Conservation (phyloP, 1,140 invertebrate genomes). For the Monomorium pharaonis region DNA sequence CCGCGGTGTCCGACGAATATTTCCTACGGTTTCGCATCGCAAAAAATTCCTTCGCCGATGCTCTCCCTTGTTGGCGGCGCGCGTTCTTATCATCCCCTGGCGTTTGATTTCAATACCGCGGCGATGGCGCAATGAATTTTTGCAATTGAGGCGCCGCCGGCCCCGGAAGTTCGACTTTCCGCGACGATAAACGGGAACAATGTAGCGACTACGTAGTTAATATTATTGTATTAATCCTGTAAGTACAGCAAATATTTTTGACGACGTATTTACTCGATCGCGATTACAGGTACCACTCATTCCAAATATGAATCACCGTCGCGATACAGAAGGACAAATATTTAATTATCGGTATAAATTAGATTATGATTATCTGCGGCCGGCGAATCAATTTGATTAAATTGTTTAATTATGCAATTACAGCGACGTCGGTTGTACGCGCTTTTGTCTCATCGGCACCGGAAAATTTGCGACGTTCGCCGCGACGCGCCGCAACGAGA, state of each 20-base stretch:
- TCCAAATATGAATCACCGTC: neutral
- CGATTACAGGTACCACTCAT: neutral
- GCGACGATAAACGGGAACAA: neutral
- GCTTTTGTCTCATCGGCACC: neutral
- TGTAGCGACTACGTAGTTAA: neutral
- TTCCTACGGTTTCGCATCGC: conserved; percentile 28
- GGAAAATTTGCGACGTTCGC: conserved; percentile 16
- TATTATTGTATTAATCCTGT: neutral
- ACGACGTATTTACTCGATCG: neutral
- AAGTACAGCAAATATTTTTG: neutral
- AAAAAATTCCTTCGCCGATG: conserved; percentile 42
- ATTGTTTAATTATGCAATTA: conserved; percentile 47
- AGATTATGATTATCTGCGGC: conserved; percentile 22
- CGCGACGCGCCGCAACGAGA: neutral
- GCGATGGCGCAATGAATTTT: conserved; percentile 44
- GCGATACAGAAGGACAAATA: conserved; percentile 7
- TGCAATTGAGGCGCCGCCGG: conserved; percentile 10
- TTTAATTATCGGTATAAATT: conserved; percentile 40
- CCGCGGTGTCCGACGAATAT: conserved; percentile 42
- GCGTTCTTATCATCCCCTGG: conserved; percentile 33
- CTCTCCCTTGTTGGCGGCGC: conserved; percentile 20
- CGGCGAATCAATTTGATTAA: conserved; percentile 36
- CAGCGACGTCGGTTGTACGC: neutral
- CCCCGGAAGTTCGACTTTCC: conserved; percentile 15
- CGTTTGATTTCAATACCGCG: conserved; percentile 43